These are phyloP conservation scores for Halichondria panicea DNA, from an alignment of 37 sponge, comb jelly and placozoan species.

Conservation along the genomic window DNA sequence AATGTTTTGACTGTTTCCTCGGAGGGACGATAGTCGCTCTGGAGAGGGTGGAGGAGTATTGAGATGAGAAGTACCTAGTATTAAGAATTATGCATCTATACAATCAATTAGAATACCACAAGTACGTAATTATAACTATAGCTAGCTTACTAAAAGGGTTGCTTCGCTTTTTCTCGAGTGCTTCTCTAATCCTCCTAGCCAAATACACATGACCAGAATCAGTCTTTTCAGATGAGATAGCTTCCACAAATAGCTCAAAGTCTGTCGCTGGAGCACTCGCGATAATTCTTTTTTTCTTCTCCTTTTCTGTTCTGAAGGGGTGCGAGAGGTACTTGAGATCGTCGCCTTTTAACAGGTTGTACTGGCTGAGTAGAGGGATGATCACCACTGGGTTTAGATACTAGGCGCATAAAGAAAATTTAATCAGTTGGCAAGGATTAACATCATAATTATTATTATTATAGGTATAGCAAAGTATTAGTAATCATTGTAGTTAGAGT, in stretches of 20 bases:
- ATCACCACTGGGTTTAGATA: constrained; percentile 9
- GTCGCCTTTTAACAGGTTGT: constrained; percentile 2
- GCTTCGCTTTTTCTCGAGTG: constrained; percentile 24
- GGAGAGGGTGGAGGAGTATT: too few species aligned
- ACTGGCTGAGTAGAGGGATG: constrained; percentile 10
- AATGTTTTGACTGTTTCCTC: too few species aligned
- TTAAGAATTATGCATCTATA: too few species aligned
- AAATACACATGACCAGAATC: constrained; percentile 22
- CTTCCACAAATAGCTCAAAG: constrained; percentile 31
- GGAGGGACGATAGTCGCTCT: too few species aligned
- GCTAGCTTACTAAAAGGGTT: constrained; percentile 38
- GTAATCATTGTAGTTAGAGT: background rate
- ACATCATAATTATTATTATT: background rate
- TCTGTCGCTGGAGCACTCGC: background rate
- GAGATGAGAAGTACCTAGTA: too few species aligned
- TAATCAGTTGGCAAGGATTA: background rate
- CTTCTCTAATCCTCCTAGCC: constrained; percentile 29
- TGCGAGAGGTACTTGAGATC: constrained; percentile 28
- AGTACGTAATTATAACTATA: too few species aligned
- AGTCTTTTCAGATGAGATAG: constrained; percentile 3
- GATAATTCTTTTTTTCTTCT: constrained; percentile 11
- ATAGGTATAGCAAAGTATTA: background rate
- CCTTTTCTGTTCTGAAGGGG: constrained; percentile 12
- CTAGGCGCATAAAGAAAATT: background rate
- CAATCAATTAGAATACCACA: too few species aligned